Percentiles rank a stretch among this genome's conserved stretches.
phyloP scores from a whole-genome alignment of 2,113 vertebrate genomes.

The Ageneiosus marmoratus region DNA sequence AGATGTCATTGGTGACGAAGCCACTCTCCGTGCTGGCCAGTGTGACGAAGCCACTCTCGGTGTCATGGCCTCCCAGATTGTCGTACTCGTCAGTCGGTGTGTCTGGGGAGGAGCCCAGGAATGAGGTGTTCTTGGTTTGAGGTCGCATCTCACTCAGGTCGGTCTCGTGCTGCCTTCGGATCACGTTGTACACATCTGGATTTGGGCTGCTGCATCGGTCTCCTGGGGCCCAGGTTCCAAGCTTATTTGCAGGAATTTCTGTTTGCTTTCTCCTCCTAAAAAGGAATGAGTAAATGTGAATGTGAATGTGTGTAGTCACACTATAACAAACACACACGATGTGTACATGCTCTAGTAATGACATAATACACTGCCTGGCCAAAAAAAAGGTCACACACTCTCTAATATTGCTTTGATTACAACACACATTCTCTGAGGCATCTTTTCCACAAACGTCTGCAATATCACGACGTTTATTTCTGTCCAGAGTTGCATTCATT shows the following conservation, averaged over 20 bases:
- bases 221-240: conserved; percentile 64
- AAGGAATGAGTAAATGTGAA: not conserved
- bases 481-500: no score
- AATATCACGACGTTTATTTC: no score
- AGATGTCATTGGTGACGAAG: conserved; percentile 89
- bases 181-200: conserved; percentile 85
- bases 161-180: conserved; percentile 82
- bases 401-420: no score
- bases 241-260: conserved; percentile 71
- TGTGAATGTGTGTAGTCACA: conserved; percentile 19
- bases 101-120: conserved; percentile 75
- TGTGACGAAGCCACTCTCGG: conserved; percentile 80
- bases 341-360: not conserved
- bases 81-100: conserved; percentile 77
- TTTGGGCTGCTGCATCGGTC: conserved; percentile 69
- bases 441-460: no score
- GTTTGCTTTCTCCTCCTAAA: conserved; percentile 67
- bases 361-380: not conserved
- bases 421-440: no score
- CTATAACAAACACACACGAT: not conserved
- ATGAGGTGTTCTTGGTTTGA: conserved; percentile 86
- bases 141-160: conserved; percentile 85
- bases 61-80: conserved; percentile 72
- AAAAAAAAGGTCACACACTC: no score
- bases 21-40: conserved; percentile 82